Conservation (phyloP, 2,797 vertebrate species). For the Sebastes cheni region DNA sequence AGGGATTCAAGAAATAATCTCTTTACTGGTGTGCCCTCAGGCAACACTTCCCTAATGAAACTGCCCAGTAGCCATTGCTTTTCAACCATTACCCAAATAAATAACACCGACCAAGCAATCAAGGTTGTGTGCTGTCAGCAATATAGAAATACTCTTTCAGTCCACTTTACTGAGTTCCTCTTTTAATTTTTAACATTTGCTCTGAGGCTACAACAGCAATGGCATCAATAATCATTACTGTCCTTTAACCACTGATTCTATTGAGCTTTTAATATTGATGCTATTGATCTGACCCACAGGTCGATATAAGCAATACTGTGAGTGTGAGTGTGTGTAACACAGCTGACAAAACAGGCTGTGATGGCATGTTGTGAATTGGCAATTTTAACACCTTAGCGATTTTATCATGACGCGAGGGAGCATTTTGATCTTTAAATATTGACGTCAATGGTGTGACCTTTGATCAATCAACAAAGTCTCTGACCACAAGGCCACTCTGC, state of each 20-base stretch:
- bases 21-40: not conserved
- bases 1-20: not conserved
- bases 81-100: not conserved
- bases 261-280: constrained; percentile 36
- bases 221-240: constrained; percentile 20
- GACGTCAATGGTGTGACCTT: not conserved
- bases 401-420: not conserved
- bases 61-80: not conserved
- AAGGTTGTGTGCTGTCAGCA: not conserved
- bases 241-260: constrained; percentile 19
- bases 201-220: not conserved
- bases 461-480: not conserved
- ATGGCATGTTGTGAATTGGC: not conserved
- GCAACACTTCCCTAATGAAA: not conserved
- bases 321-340: not conserved
- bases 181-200: not conserved
- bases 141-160: not conserved
- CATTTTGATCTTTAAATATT: not conserved
- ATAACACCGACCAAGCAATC: not conserved
- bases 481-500: not conserved
- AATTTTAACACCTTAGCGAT: not conserved
- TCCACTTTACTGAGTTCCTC: not conserved
- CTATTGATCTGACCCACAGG: constrained; percentile 22
- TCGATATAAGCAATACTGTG: constrained; percentile 9
- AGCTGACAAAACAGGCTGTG: not conserved